These are phyloP conservation scores for Mimas tiliae DNA, from an alignment of 2,888 invertebrate genomes.

Conservation along the genomic window DNA sequence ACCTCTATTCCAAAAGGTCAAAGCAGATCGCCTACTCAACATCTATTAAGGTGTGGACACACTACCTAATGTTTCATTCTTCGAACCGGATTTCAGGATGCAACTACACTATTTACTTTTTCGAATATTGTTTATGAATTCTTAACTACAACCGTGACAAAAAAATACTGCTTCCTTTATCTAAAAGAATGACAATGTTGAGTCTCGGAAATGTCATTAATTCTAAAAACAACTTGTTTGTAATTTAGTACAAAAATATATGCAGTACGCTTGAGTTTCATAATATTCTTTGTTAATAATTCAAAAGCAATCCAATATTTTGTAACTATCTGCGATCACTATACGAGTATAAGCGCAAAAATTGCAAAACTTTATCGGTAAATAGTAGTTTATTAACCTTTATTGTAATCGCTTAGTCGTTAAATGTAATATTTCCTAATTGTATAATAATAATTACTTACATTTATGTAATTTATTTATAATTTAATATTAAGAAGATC, in stretches of 20 bases:
- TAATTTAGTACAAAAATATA: not conserved
- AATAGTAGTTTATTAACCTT: conserved; percentile 7
- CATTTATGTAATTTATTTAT: no score
- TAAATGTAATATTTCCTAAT: conserved; percentile 7
- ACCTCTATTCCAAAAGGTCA: conserved; percentile 55
- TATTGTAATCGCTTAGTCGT: conserved; percentile 9
- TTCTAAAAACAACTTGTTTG: not conserved
- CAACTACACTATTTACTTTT: not conserved
- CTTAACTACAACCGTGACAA: not conserved
- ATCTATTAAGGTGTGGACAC: conserved; percentile 1
- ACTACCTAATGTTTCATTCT: conserved; percentile 9
- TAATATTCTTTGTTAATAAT: not conserved
- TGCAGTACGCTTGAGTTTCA: not conserved
- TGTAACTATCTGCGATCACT: conserved; percentile 1
- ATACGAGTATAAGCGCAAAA: not conserved
- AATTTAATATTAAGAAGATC: no score
- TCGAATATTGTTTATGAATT: no score
- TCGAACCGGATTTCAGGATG: not conserved
- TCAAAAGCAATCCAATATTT: not conserved
- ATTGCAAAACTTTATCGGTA: conserved; percentile 22
- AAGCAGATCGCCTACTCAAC: conserved; percentile 48
- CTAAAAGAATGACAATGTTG: not conserved
- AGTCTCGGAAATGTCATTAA: not conserved
- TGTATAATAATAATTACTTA: not conserved
- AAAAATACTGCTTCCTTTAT: not conserved